Percentiles rank a stretch among this genome's conserved stretches.
Evolutionary conservation across 2,888 invertebrate genomes (phyloP).

Genomic region (Eremobia ochroleuca): DNA sequence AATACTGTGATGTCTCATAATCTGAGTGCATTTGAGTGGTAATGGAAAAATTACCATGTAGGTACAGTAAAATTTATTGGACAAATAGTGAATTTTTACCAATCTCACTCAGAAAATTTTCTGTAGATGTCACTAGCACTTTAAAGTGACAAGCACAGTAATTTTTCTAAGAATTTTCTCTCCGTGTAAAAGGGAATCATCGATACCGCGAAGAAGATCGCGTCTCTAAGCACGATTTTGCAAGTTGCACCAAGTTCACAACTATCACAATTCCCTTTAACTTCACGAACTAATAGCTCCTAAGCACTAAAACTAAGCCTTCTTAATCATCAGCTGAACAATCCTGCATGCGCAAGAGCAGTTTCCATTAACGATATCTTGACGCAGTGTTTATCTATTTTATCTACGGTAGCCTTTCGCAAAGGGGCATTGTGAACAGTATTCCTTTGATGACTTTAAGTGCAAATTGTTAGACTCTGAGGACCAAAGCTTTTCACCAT

Average conservation of each 20-base stretch:
- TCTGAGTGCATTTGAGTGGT: too few species aligned
- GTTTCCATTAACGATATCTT: slow-evolving; percentile 59
- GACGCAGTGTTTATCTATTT: slow-evolving; percentile 17
- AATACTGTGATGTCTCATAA: too few species aligned
- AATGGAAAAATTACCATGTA: too few species aligned
- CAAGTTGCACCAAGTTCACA: neutral
- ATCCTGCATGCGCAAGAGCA: neutral
- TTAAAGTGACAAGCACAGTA: too few species aligned
- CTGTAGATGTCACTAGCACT: too few species aligned
- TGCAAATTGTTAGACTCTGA: neutral
- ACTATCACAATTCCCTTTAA: neutral
- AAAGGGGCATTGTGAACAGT: slow-evolving; percentile 17
- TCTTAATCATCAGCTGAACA: slow-evolving; percentile 7
- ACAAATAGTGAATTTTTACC: too few species aligned
- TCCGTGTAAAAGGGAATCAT: too few species aligned
- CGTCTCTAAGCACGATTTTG: neutral
- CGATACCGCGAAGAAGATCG: neutral
- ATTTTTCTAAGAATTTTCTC: too few species aligned
- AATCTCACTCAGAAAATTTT: too few species aligned
- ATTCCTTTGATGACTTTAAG: slow-evolving; percentile 5
- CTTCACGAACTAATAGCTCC: neutral
- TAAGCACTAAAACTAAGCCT: neutral
- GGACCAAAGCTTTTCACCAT: too few species aligned
- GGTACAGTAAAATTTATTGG: too few species aligned
- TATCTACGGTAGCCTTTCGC: slow-evolving; percentile 14